phyloP scores from a whole-genome alignment of 2,113 vertebrate species.

The Alectura lathami region DNA sequence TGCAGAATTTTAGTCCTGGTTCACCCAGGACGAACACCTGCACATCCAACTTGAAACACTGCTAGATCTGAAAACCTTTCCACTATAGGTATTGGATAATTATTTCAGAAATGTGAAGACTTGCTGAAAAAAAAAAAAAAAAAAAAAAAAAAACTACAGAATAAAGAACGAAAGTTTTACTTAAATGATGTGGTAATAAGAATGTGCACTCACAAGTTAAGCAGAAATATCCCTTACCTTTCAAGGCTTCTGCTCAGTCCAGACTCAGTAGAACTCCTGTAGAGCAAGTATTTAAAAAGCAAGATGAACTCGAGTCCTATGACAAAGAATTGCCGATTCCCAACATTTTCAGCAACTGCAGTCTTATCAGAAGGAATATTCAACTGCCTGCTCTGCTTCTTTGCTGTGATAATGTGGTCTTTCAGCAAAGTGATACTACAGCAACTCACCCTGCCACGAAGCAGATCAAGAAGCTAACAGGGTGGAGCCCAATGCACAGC shows the following conservation, averaged over 20 bases:
- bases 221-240: slow-evolving; percentile 25
- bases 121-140: neutral
- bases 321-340: neutral
- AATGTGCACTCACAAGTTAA: neutral
- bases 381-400: neutral
- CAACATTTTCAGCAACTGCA: neutral
- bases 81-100: neutral
- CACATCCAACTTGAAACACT: neutral
- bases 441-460: neutral
- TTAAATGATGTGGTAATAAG: neutral
- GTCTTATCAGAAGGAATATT: neutral
- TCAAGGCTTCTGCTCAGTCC: neutral
- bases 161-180: neutral
- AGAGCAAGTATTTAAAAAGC: neutral
- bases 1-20: neutral
- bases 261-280: neutral
- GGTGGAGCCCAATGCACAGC: neutral
- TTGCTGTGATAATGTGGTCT: neutral
- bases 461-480: neutral
- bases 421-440: neutral
- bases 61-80: neutral
- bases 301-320: neutral
- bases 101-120: neutral
- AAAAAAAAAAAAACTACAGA: neutral
- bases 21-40: neutral